A percentile compares a stretch with the other conserved stretches of the same genome.
These are phyloP conservation scores for Micronycteris hirsuta DNA, from an alignment of 2,113 vertebrate genomes.

Conservation along the genomic window DNA sequence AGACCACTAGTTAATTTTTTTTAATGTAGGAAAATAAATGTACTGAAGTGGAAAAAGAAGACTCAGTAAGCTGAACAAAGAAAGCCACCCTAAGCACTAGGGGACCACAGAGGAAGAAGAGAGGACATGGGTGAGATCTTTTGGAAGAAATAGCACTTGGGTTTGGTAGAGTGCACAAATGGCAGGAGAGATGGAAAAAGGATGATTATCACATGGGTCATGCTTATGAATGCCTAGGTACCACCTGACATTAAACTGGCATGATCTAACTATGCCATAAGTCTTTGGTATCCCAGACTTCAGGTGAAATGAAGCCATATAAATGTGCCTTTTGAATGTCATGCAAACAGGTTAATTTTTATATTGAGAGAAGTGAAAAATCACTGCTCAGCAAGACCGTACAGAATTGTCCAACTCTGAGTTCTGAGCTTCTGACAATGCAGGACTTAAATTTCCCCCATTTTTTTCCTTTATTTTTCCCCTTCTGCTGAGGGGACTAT, in stretches of 20 bases:
- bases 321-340: neutral
- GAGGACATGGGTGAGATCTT: neutral
- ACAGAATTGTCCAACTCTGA: neutral
- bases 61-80: neutral
- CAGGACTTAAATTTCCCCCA: conserved; percentile 17
- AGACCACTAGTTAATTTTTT: neutral
- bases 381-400: neutral
- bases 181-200: neutral
- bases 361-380: neutral
- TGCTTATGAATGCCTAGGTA: neutral
- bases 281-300: neutral
- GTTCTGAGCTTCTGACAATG: neutral
- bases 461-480: neutral
- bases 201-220: neutral
- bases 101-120: neutral
- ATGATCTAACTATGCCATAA: neutral
- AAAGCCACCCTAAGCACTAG: neutral
- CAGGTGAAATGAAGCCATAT: neutral
- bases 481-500: neutral
- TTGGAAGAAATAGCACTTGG: neutral
- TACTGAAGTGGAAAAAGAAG: neutral
- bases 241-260: neutral
- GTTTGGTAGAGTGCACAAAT: neutral
- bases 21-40: neutral
- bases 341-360: neutral